Percentiles rank a stretch among this genome's conserved stretches.
Evolutionary conservation across 2,113 vertebrate genomes (phyloP).

Genomic region (Dermatemys mawii): DNA sequence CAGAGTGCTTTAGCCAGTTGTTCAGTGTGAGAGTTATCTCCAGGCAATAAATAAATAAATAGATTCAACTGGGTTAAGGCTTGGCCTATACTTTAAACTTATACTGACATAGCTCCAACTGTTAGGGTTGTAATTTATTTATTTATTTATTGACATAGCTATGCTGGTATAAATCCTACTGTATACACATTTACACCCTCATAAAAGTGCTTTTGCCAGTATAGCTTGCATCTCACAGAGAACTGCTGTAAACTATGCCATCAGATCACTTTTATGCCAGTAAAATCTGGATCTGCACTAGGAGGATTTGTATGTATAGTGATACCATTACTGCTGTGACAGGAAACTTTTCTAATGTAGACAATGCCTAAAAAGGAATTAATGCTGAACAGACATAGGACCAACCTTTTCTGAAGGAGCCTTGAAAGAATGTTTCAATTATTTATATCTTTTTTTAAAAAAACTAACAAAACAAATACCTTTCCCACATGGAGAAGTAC

Average conservation of each 20-base stretch:
- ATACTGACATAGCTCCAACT: background rate
- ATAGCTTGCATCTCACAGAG: background rate
- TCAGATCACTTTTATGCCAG: background rate
- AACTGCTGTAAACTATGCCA: background rate
- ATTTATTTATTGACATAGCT: background rate
- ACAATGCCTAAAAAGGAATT: background rate
- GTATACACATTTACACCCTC: too few relatives aligned
- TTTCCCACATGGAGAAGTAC: background rate
- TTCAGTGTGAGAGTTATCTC: background rate
- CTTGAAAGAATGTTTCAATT: background rate
- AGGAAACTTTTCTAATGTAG: background rate
- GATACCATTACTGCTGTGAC: background rate
- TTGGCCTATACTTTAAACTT: background rate
- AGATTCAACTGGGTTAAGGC: background rate
- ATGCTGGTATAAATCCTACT: background rate
- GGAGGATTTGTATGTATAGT: background rate
- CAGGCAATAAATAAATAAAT: background rate
- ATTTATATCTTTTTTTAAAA: background rate
- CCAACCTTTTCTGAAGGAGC: background rate
- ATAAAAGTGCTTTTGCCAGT: background rate
- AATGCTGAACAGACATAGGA: background rate
- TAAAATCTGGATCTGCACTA: background rate
- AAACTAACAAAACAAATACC: background rate
- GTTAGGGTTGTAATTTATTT: background rate
- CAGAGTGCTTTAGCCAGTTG: background rate